These are phyloP conservation scores for Artibeus lituratus DNA, from an alignment of 2,797 vertebrate species.

Conservation along the genomic window DNA sequence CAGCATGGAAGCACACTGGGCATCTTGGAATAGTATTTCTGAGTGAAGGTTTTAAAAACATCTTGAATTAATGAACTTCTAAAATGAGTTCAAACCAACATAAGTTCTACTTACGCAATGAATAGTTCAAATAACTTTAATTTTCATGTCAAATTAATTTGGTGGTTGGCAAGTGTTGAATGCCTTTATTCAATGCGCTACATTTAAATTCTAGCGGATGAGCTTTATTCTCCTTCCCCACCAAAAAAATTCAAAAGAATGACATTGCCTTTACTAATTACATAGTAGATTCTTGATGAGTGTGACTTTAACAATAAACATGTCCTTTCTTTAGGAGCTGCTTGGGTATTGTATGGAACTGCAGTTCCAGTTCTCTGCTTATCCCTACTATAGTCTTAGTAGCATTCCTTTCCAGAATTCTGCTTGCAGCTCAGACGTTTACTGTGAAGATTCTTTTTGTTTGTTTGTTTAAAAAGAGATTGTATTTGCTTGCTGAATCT, in stretches of 20 bases:
- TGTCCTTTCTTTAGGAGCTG: not conserved
- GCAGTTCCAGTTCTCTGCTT: not conserved
- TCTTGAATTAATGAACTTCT: conserved; percentile 26
- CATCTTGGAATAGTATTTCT: conserved; percentile 15
- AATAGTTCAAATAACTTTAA: conserved; percentile 14
- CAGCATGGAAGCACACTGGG: not conserved
- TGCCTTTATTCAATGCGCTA: not conserved
- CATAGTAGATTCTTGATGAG: not conserved
- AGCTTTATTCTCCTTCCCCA: not conserved
- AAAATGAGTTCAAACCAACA: conserved; percentile 3
- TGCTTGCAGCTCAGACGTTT: not conserved
- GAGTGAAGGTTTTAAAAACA: not conserved
- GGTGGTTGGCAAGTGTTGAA: not conserved
- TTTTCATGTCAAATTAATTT: conserved; percentile 23
- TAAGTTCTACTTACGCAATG: conserved; percentile 14
- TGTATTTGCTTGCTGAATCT: conserved; percentile 10
- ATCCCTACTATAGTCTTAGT: not conserved
- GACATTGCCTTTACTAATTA: not conserved
- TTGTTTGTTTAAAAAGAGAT: not conserved
- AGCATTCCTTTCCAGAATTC: not conserved
- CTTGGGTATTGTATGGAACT: not conserved
- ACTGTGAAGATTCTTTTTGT: not conserved
- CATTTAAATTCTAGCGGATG: not conserved
- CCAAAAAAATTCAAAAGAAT: not conserved
- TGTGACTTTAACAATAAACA: not conserved